phyloP scores from a whole-genome alignment of 2,113 vertebrate species.

The Motacilla tschutschensis region DNA sequence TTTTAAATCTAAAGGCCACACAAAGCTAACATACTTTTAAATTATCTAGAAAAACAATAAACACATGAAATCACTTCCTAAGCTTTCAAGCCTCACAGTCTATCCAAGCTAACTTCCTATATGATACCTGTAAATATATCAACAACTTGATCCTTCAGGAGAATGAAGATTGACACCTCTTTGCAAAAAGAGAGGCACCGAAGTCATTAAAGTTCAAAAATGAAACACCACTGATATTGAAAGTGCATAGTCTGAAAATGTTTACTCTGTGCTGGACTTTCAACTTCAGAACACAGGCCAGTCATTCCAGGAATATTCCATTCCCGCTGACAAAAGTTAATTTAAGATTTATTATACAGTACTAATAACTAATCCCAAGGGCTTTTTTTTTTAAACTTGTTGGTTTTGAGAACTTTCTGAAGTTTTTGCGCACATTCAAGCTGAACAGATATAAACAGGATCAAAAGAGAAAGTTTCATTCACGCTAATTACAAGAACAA shows the following conservation, averaged over 20 bases:
- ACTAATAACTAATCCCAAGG: neutral
- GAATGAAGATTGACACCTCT: neutral
- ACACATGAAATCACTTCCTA: neutral
- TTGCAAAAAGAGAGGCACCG: neutral
- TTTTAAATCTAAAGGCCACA: neutral
- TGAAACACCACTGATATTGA: neutral
- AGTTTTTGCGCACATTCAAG: neutral
- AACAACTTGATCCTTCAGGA: neutral
- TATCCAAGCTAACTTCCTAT: neutral
- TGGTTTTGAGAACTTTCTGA: neutral
- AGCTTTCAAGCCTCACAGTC: neutral
- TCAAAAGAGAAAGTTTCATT: neutral
- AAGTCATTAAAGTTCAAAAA: neutral
- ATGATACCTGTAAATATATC: neutral
- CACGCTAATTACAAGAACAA: neutral
- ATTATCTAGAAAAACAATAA: neutral
- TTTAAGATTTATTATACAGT: neutral
- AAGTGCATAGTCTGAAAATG: slow-evolving; percentile 22
- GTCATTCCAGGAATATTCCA: slow-evolving; percentile 29
- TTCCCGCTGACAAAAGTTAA: neutral
- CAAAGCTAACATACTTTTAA: neutral
- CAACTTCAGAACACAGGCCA: neutral
- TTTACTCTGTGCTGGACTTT: slow-evolving; percentile 48
- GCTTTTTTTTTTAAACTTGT: neutral
- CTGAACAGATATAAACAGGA: neutral